phyloP scores from a whole-genome alignment of 2,797 vertebrate species.

The Numenius phaeopus region DNA sequence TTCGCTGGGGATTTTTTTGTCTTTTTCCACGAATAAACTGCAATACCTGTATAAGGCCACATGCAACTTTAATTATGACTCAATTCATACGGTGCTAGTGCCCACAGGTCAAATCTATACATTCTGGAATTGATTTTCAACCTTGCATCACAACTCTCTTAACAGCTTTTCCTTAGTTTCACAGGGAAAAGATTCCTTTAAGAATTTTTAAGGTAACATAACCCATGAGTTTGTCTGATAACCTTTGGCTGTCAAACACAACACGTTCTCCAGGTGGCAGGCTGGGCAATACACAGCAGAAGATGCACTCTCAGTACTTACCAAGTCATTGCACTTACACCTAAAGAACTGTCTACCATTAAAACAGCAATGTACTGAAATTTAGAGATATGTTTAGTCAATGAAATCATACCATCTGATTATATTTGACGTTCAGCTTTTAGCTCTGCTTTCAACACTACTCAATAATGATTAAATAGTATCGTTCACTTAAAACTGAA shows the following conservation, averaged over 20 bases:
- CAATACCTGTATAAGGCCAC: background rate
- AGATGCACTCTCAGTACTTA: background rate
- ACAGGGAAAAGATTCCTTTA: background rate
- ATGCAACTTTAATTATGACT: background rate
- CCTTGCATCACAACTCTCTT: background rate
- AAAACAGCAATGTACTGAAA: background rate
- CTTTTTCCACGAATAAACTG: background rate
- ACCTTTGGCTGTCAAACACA: background rate
- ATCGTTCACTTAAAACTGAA: background rate
- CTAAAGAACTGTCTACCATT: accelerated
- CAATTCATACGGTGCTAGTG: background rate
- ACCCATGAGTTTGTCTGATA: background rate
- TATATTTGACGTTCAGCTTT: background rate
- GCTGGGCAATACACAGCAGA: background rate
- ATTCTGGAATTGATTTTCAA: background rate
- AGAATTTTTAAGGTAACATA: background rate
- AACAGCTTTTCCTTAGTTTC: background rate
- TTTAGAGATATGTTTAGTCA: background rate
- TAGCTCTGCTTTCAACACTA: background rate
- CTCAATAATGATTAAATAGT: background rate
- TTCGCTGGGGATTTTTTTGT: background rate
- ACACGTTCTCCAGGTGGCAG: background rate
- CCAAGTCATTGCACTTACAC: background rate
- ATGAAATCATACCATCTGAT: background rate
- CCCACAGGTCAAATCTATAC: background rate